Percentiles rank a stretch among this genome's conserved stretches.
These are phyloP conservation scores for Crocidura indochinensis DNA, from an alignment of 2,797 vertebrate species.

Conservation along the genomic window DNA sequence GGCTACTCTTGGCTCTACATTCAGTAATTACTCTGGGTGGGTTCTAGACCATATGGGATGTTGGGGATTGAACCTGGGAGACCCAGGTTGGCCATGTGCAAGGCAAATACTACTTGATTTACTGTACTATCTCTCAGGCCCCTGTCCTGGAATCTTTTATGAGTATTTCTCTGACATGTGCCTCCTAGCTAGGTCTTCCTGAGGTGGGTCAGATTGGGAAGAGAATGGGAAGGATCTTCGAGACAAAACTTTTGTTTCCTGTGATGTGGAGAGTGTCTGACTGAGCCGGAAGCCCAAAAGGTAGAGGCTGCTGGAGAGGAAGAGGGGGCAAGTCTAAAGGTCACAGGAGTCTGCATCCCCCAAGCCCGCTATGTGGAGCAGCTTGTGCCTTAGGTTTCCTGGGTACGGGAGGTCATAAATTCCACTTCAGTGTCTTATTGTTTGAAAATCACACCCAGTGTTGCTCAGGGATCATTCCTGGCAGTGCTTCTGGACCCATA, in stretches of 20 bases:
- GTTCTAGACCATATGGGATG: too few species aligned
- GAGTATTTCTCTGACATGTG: too few species aligned
- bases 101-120: too few species aligned
- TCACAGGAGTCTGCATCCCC: background rate
- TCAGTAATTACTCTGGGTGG: too few species aligned
- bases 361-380: background rate
- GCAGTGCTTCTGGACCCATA: too few species aligned
- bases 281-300: slow-evolving; percentile 5
- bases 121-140: too few species aligned
- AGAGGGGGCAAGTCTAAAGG: background rate
- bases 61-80: too few species aligned
- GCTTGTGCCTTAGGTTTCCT: background rate
- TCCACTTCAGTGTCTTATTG: background rate
- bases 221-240: background rate
- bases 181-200: background rate
- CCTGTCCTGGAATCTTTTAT: too few species aligned
- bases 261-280: background rate
- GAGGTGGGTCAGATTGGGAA: background rate
- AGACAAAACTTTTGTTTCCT: background rate
- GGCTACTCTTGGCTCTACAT: too few species aligned
- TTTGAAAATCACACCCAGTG: background rate
- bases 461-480: too few species aligned
- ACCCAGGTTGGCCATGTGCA: too few species aligned
- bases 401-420: background rate
- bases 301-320: background rate